Evolutionary conservation across 2,797 vertebrate genomes (phyloP).

Genomic region (Australoheros facetus): DNA sequence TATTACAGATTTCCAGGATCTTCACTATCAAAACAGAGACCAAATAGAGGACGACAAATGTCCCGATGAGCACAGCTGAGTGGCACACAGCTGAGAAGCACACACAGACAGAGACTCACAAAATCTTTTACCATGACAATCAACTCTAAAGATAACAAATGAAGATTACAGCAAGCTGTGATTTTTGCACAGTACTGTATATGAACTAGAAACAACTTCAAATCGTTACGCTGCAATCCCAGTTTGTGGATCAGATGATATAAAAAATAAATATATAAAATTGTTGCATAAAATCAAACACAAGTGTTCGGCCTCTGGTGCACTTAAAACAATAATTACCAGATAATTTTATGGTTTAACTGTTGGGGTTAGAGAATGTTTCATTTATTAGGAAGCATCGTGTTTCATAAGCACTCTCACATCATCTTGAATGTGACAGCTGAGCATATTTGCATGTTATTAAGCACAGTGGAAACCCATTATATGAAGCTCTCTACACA

Average conservation of each 20-base stretch:
- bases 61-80: conserved; percentile 43
- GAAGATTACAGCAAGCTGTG: fast-evolving
- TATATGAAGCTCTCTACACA: no score
- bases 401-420: background rate
- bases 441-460: background rate
- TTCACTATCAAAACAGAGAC: conserved; percentile 2
- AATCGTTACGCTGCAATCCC: no score
- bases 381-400: background rate
- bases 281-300: no score
- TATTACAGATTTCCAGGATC: no score
- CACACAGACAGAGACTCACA: background rate
- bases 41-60: conserved; percentile 53
- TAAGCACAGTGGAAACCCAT: no score
- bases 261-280: no score
- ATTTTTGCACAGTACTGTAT: background rate
- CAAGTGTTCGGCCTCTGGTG: no score
- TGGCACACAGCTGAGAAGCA: background rate
- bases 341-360: no score
- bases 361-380: no score
- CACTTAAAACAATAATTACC: no score
- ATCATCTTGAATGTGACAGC: background rate
- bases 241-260: no score
- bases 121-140: background rate
- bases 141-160: no score
- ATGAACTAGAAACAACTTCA: background rate